phyloP scores from a whole-genome alignment of 92 coral and sea anemone genomes.

The Actinernus sp. region DNA sequence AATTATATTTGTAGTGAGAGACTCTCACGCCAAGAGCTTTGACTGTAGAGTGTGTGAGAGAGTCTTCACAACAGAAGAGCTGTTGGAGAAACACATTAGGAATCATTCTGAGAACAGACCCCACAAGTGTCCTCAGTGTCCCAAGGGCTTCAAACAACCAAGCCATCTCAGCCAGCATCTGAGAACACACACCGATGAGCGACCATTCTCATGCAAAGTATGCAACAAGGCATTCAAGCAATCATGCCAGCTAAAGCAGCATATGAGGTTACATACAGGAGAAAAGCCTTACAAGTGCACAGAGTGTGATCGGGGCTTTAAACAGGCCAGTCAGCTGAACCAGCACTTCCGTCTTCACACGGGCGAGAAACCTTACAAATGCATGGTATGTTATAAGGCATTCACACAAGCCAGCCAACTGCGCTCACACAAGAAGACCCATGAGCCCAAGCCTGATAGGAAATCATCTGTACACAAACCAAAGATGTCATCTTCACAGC shows the following conservation, averaged over 20 bases:
- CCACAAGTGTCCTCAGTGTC: conserved; percentile 89
- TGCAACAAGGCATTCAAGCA: conserved; percentile 96
- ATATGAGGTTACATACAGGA: conserved; percentile 94
- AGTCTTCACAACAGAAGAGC: conserved; percentile 74
- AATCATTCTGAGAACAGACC: conserved; percentile 90
- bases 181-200: conserved; percentile 89
- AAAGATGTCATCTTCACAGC: neutral
- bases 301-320: conserved; percentile 90
- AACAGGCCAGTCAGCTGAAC: conserved; percentile 98
- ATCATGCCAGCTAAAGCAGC: conserved; percentile 97
- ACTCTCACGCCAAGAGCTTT: conserved; percentile 46
- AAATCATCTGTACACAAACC: conserved; percentile 25
- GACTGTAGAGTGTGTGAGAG: conserved; percentile 92
- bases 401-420: conserved; percentile 99
- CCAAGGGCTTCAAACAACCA: conserved; percentile 93
- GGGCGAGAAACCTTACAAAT: conserved; percentile 96
- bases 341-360: conserved; percentile 98
- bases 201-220: conserved; percentile 93
- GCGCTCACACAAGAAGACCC: conserved; percentile 97
- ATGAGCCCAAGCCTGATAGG: conserved; percentile 87
- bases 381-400: conserved; percentile 88
- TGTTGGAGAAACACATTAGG: conserved; percentile 79
- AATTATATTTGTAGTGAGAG: conserved; percentile 10
- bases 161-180: conserved; percentile 87
- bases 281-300: conserved; percentile 93